Evolutionary conservation across 2,113 vertebrate species (phyloP).

Genomic region (Platanista minor): DNA sequence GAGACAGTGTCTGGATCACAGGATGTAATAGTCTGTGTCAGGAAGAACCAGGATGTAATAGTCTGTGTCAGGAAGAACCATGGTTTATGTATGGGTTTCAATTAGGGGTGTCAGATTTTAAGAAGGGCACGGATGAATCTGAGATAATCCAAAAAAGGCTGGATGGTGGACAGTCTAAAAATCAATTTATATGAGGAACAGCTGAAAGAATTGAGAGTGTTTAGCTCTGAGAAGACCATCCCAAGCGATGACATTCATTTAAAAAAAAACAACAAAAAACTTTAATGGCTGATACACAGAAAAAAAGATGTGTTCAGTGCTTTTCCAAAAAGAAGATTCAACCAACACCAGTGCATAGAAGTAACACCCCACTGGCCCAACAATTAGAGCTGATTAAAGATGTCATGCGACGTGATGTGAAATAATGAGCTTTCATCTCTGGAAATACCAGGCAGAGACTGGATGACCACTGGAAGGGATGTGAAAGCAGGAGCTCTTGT

Average conservation of each 20-base stretch:
- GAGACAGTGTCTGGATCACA: neutral
- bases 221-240: neutral
- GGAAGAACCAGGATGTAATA: neutral
- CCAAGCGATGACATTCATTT: neutral
- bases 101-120: neutral
- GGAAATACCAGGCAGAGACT: neutral
- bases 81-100: neutral
- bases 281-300: neutral
- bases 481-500: neutral
- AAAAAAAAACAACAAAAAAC: neutral
- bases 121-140: neutral
- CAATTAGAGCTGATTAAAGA: neutral
- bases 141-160: neutral
- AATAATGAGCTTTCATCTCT: neutral
- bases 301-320: neutral
- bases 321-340: neutral
- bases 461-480: no score
- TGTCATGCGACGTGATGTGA: neutral
- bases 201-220: neutral
- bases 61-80: neutral
- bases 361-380: neutral
- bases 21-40: neutral
- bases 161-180: neutral
- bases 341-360: neutral
- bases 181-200: neutral